These are phyloP conservation scores for Sylvicola fuscatus DNA, from an alignment of 2,888 invertebrate genomes.

Conservation along the genomic window DNA sequence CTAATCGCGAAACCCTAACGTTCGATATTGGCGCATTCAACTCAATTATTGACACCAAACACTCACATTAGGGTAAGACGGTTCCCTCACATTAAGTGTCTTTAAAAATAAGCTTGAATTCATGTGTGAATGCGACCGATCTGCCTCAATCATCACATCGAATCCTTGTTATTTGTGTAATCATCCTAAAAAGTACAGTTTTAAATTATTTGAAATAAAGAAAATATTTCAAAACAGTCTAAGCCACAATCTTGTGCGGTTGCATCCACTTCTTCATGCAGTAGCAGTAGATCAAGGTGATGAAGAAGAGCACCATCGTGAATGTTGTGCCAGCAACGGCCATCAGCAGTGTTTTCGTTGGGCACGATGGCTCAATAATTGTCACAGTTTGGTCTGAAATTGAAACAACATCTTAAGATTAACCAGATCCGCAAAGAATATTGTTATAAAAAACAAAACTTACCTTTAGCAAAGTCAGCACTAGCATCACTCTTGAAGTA, in stretches of 20 bases:
- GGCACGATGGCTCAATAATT: constrained; percentile 66
- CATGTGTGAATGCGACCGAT: too few species aligned
- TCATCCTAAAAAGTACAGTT: too few species aligned
- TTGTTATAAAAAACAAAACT: neutral
- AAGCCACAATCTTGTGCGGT: constrained; percentile 62
- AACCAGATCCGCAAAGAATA: too few species aligned
- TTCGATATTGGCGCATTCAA: too few species aligned
- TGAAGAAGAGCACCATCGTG: constrained; percentile 68
- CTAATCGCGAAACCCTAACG: too few species aligned
- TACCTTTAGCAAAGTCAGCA: constrained; percentile 53
- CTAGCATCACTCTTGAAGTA: constrained; percentile 59
- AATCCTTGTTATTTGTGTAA: too few species aligned
- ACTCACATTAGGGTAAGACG: too few species aligned
- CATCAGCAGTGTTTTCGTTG: constrained; percentile 78
- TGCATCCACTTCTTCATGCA: constrained; percentile 84
- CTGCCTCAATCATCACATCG: too few species aligned
- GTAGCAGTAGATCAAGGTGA: constrained; percentile 81
- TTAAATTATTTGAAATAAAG: too few species aligned
- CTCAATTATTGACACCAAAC: too few species aligned
- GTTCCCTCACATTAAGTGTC: too few species aligned
- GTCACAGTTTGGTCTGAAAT: constrained; percentile 69
- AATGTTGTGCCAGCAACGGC: constrained; percentile 82
- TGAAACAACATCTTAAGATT: constrained; percentile 2
- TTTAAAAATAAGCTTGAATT: too few species aligned
- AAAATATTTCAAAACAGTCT: constrained; percentile 12